Percentiles rank a stretch among this genome's conserved stretches.
phyloP scores from a whole-genome alignment of 2,797 vertebrate genomes.

The Gouania willdenowi region DNA sequence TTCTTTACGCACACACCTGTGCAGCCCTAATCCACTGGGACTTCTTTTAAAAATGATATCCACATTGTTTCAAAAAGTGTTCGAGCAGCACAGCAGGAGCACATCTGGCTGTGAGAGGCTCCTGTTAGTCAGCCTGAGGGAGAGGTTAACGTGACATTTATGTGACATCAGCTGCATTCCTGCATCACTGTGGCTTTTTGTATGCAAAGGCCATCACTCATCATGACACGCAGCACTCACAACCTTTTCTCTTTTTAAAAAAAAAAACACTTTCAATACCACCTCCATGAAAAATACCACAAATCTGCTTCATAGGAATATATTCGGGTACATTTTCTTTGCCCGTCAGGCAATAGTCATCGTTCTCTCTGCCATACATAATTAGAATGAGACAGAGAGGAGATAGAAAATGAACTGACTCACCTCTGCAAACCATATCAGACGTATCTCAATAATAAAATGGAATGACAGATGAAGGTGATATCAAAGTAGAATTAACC shows the following conservation, averaged over 20 bases:
- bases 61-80: neutral
- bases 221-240: slow-evolving; percentile 18
- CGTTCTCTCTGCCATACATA: slow-evolving; percentile 34
- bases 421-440: slow-evolving; percentile 21
- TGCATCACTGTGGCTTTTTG: slow-evolving; percentile 32
- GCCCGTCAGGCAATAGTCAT: slow-evolving; percentile 40
- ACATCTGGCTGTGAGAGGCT: slow-evolving; percentile 19
- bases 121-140: slow-evolving; percentile 26
- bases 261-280: slow-evolving; percentile 33
- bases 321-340: slow-evolving; percentile 42
- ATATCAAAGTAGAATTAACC: slow-evolving; percentile 47
- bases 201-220: slow-evolving; percentile 41
- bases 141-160: slow-evolving; percentile 34
- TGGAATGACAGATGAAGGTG: slow-evolving; percentile 40
- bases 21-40: neutral
- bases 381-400: slow-evolving; percentile 38
- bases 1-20: too few species aligned
- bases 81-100: slow-evolving; percentile 6
- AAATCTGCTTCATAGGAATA: slow-evolving; percentile 49
- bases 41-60: neutral
- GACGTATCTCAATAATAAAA: slow-evolving; percentile 51
- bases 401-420: slow-evolving; percentile 44
- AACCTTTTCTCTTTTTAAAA: too few species aligned
- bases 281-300: slow-evolving; percentile 26
- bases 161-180: slow-evolving; percentile 36